Evolutionary conservation across 2,888 invertebrate genomes (phyloP).

Genomic region (Ennomos fuscantarius): DNA sequence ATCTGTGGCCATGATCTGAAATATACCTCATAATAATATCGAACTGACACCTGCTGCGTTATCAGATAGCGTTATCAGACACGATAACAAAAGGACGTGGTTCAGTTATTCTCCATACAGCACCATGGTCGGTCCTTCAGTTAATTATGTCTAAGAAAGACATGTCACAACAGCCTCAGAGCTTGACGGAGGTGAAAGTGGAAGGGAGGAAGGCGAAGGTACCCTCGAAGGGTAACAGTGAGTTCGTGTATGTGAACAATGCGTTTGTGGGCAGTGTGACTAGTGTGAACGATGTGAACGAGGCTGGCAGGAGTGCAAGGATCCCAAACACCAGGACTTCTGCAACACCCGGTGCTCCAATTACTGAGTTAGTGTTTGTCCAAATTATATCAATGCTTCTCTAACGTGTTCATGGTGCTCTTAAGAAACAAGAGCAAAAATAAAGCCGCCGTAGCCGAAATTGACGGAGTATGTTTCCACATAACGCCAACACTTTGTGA

Average conservation of each 20-base stretch:
- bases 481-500: too few species aligned
- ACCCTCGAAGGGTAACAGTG: conserved; percentile 41
- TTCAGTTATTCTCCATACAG: conserved; percentile 26
- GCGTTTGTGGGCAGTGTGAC: conserved; percentile 66
- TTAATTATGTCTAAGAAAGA: conserved; percentile 9
- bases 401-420: too few species aligned
- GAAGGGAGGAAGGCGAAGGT: conserved; percentile 33
- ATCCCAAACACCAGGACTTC: conserved; percentile 5
- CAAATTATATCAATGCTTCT: too few species aligned
- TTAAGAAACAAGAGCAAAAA: too few species aligned
- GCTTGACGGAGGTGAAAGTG: conserved; percentile 31
- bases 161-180: conserved; percentile 18
- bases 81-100: conserved; percentile 38
- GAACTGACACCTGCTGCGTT: conserved; percentile 22
- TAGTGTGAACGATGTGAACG: conserved; percentile 49
- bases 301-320: neutral
- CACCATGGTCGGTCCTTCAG: conserved; percentile 26
- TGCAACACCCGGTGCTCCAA: conserved; percentile 7
- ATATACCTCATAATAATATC: conserved; percentile 31
- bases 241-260: conserved; percentile 69
- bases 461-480: too few species aligned
- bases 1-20: conserved; percentile 3
- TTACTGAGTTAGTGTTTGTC: conserved; percentile 28
- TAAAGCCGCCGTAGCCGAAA: too few species aligned
- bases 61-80: conserved; percentile 36